Evolutionary conservation across 1,140 invertebrate species (phyloP).

Genomic region (Vanessa atalanta): DNA sequence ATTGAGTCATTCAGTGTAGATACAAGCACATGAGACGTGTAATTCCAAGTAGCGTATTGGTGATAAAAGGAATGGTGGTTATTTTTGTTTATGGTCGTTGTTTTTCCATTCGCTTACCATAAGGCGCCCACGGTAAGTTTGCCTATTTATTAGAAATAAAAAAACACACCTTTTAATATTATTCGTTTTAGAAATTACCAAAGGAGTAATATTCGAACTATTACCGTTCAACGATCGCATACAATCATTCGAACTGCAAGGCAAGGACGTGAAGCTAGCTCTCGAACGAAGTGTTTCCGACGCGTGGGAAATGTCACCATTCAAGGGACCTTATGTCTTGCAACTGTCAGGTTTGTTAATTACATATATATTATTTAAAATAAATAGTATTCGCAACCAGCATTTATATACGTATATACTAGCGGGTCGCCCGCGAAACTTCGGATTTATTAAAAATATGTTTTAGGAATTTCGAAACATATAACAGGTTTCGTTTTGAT

Average conservation of each 20-base stretch:
- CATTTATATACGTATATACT: too few relatives aligned
- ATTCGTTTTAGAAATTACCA: slow-evolving; percentile 60
- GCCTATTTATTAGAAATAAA: too few relatives aligned
- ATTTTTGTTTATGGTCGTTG: too few relatives aligned
- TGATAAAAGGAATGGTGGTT: not conserved
- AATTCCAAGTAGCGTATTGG: not conserved
- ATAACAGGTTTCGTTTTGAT: too few relatives aligned
- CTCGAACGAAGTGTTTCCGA: slow-evolving; percentile 60
- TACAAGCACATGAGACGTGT: not conserved
- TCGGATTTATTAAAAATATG: too few relatives aligned
- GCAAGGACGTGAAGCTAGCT: slow-evolving; percentile 56
- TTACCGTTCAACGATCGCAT: slow-evolving; percentile 67
- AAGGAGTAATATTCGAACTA: slow-evolving; percentile 63
- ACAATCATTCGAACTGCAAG: slow-evolving; percentile 59
- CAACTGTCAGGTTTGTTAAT: slow-evolving; percentile 60
- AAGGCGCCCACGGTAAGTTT: too few relatives aligned
- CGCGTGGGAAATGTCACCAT: slow-evolving; percentile 57
- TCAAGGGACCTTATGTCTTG: slow-evolving; percentile 67
- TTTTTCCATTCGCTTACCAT: too few relatives aligned
- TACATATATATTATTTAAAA: not conserved
- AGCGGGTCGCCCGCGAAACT: too few relatives aligned
- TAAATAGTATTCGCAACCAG: too few relatives aligned
- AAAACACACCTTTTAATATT: not conserved
- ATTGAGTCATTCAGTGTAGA: too few relatives aligned
- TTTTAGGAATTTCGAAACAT: too few relatives aligned